Evolutionary conservation across 2,888 invertebrate genomes (phyloP).

Genomic region (Flexamia atlantica): DNA sequence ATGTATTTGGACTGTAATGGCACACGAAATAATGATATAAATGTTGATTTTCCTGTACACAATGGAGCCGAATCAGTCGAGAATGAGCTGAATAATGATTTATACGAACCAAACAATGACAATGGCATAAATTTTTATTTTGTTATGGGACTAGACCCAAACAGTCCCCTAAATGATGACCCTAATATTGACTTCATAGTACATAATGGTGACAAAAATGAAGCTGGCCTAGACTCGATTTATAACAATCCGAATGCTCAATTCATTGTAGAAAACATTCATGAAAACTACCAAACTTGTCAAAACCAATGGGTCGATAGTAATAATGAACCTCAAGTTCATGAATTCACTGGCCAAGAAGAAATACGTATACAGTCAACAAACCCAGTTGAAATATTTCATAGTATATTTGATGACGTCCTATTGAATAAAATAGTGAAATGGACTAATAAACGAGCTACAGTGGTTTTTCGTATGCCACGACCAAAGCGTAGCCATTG

Average conservation of each 20-base stretch:
- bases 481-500: conserved; percentile 5
- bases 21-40: not conserved
- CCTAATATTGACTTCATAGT: conserved; percentile 21
- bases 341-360: conserved; percentile 12
- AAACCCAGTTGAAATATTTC: conserved; percentile 35
- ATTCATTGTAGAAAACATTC: not conserved
- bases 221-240: not conserved
- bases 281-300: not conserved
- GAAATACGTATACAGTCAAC: conserved; percentile 23
- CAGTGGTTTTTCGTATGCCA: conserved; percentile 12
- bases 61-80: not conserved
- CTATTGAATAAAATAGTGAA: conserved; percentile 32
- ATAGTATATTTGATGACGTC: conserved; percentile 31
- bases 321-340: conserved; percentile 24
- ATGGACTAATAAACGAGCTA: conserved; percentile 40
- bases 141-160: not conserved
- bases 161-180: not conserved
- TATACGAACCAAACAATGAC: not conserved
- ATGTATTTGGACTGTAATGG: not conserved
- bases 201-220: not conserved
- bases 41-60: not conserved
- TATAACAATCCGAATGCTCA: not conserved
- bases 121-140: not conserved
- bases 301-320: conserved; percentile 9
- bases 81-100: not conserved